Evolutionary conservation across 1,140 invertebrate species (phyloP), one percentile per base, ranked within the genome.

Genomic region (Telenomus remus): DNA sequence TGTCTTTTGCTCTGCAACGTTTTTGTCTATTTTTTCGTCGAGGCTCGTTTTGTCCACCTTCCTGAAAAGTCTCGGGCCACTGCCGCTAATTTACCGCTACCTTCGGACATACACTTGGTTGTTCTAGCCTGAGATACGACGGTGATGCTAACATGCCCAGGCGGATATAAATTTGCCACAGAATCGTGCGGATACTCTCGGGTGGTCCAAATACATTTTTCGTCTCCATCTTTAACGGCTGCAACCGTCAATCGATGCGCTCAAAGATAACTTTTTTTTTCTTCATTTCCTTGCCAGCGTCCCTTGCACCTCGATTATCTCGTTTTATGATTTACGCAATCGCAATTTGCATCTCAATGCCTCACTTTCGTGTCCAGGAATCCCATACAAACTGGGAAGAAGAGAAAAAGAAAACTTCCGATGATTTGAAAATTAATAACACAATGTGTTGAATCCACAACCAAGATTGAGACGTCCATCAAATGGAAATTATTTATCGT

Each of bases 1-100:
- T 37, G 47, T 75, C 44, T 50, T 39, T 50, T 34, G 44, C 15
- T 11, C 8, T 43, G 14, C 34, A 43, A 9, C n/a, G n/a, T n/a
- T 48, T 57, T 59, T 51, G 48, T 72, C 47, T 56, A 46, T 49
- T 69, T 47, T 66, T 50, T 54, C 48, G 14, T 51, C 14, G 16
- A 10, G 47, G 8, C 39, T 44, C 55, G 42, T 57, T 68, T 65
- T 71, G 61, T 73, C 61, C 66, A 63, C 51, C 61, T 71, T 56
- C 66, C 60, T 70, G 50, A 65, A 70, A 78, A 66, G 80, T 83
- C 75, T 69, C 70, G 68, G 80, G 78, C 81, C 81, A 78, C 68
- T 66, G 72, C 80, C 78, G 82, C 83, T 84, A 84, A 84, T 84
- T 84, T 82, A 83, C 83, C 81, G 83, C 83, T 83, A 84, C 83